Conservation (phyloP, 2,113 vertebrate species). For the Mohoua ochrocephala region DNA sequence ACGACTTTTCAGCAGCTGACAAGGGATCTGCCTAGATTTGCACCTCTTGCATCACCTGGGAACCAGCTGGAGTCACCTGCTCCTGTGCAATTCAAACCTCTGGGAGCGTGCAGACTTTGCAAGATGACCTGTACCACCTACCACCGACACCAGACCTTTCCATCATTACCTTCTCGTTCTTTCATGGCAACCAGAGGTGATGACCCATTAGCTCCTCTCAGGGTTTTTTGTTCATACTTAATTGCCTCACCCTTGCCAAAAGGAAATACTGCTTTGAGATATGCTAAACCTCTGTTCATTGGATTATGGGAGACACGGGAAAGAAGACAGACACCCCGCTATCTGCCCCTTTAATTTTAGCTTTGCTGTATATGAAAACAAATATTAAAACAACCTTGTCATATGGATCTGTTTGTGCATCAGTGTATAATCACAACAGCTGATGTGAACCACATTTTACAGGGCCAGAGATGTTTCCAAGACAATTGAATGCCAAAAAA, state of each 20-base stretch:
- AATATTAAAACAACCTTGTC: not conserved
- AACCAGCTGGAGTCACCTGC: not conserved
- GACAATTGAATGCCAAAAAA: not conserved
- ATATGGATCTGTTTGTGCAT: not conserved
- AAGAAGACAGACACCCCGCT: not conserved
- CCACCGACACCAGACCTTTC: not conserved
- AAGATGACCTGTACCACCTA: not conserved
- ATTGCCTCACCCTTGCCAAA: not conserved
- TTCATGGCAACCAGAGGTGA: not conserved
- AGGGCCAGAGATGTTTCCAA: not conserved
- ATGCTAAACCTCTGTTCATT: not conserved
- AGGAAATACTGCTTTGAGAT: not conserved
- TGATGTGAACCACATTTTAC: not conserved
- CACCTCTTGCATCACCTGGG: not conserved
- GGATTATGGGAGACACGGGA: not conserved
- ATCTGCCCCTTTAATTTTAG: not conserved
- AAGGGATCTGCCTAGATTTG: not conserved
- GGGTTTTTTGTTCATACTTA: not conserved
- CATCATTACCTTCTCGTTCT: not conserved
- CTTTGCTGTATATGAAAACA: not conserved
- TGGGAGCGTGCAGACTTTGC: not conserved
- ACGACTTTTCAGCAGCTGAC: not conserved
- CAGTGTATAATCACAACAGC: not conserved
- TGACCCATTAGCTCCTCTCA: not conserved
- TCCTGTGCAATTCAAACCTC: not conserved